Conservation (phyloP, 2,113 vertebrate species). For the Nothobranchius kuhntae region DNA sequence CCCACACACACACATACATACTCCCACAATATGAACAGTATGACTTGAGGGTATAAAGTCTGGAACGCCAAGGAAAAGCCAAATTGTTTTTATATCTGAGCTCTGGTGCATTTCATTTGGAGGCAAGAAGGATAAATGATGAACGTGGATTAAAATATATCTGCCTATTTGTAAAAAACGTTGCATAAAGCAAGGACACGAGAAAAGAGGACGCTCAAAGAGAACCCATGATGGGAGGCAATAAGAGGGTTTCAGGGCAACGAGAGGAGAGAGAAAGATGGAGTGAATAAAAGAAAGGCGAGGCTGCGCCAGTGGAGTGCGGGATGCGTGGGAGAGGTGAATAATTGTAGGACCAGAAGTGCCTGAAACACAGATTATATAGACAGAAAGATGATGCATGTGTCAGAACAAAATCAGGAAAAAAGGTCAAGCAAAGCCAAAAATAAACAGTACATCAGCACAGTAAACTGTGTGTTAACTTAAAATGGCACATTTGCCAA, state of each 20-base stretch:
- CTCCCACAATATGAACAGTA: conserved; percentile 55
- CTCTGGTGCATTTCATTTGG: conserved; percentile 68
- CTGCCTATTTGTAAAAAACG: conserved; percentile 59
- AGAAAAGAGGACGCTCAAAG: conserved; percentile 58
- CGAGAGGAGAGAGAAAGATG: conserved; percentile 32
- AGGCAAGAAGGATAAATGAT: conserved; percentile 63
- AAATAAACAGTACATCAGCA: conserved; percentile 31
- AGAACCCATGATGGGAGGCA: conserved; percentile 39
- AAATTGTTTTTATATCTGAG: conserved; percentile 76
- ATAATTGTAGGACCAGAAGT: conserved; percentile 27
- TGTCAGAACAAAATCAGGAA: background rate
- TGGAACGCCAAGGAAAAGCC: conserved; percentile 63
- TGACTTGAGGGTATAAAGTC: conserved; percentile 66
- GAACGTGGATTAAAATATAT: conserved; percentile 67
- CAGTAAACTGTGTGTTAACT: conserved; percentile 15
- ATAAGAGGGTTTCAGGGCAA: conserved; percentile 52
- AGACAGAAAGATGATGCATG: conserved; percentile 32
- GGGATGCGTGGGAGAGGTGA: conserved; percentile 49
- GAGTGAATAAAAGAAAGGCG: conserved; percentile 40
- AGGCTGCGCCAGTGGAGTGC: conserved; percentile 33
- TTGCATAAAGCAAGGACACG: conserved; percentile 68
- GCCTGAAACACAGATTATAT: conserved; percentile 37
- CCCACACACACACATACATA: conserved; percentile 22
- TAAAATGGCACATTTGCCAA: conserved; percentile 13
- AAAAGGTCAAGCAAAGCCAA: conserved; percentile 28